Conservation (phyloP, 2,888 invertebrate genomes). For the Phengaris alcon region DNA sequence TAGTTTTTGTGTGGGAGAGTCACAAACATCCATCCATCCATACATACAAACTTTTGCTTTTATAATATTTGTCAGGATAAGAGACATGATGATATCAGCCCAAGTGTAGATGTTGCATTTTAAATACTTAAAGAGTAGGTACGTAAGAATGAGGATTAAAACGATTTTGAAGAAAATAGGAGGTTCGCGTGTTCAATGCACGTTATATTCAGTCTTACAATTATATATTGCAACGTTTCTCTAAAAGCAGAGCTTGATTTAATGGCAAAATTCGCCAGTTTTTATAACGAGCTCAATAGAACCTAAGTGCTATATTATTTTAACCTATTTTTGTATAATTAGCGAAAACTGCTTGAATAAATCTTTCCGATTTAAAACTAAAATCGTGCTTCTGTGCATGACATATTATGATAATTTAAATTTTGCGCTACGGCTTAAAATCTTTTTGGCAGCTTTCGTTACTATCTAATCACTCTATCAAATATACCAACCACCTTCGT, state of each 20-base stretch:
- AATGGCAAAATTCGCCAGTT: conserved; percentile 33
- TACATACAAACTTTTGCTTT: too few species aligned
- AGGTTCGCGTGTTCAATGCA: conserved; percentile 35
- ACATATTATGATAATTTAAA: neutral
- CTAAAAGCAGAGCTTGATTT: conserved; percentile 35
- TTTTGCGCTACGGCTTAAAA: neutral
- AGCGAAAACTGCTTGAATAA: conserved; percentile 19
- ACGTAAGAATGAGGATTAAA: conserved; percentile 23
- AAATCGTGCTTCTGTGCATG: neutral
- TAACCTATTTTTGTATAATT: conserved; percentile 23
- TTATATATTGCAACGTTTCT: conserved; percentile 36
- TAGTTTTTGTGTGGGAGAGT: too few species aligned
- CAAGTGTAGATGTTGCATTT: neutral
- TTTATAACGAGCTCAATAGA: conserved; percentile 29
- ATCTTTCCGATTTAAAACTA: conserved; percentile 11
- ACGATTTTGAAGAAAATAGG: conserved; percentile 33
- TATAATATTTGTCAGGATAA: neutral
- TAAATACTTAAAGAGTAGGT: conserved; percentile 3
- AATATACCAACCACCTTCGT: neutral
- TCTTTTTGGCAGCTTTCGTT: neutral
- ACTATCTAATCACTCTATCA: neutral
- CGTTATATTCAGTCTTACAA: conserved; percentile 37
- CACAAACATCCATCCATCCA: too few species aligned
- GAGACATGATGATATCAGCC: neutral
- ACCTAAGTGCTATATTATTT: conserved; percentile 21